Evolutionary conservation across 1,140 invertebrate genomes (phyloP).

Genomic region (Cephus cinctus): DNA sequence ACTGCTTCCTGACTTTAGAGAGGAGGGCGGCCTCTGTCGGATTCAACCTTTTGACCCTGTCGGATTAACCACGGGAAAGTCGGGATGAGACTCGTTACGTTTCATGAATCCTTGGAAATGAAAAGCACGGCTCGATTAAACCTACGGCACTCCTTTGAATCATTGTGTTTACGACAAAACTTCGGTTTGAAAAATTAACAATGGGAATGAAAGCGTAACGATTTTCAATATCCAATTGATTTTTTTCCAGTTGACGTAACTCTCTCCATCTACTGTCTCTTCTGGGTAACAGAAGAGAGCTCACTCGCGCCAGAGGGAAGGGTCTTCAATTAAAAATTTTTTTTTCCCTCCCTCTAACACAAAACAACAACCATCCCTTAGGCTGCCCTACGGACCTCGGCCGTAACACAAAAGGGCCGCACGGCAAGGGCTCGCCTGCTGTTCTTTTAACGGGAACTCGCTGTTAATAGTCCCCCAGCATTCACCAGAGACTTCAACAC

Average conservation of each 20-base stretch:
- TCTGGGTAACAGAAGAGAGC: too few relatives aligned
- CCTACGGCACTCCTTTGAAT: too few relatives aligned
- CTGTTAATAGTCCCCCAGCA: neutral
- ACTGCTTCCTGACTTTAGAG: too few relatives aligned
- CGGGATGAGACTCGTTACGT: too few relatives aligned
- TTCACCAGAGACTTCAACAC: neutral
- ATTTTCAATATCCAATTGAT: constrained; percentile 51
- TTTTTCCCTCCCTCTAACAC: constrained; percentile 14
- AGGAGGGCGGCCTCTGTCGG: too few relatives aligned
- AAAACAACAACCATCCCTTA: constrained; percentile 12
- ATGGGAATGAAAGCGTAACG: too few relatives aligned
- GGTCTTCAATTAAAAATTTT: constrained; percentile 48
- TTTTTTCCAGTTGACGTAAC: constrained; percentile 43
- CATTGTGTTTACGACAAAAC: too few relatives aligned
- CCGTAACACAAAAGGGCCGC: constrained; percentile 25
- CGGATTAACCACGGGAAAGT: too few relatives aligned
- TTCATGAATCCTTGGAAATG: too few relatives aligned
- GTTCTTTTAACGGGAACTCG: constrained; percentile 23
- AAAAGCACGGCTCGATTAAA: too few relatives aligned
- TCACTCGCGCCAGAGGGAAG: constrained; percentile 9
- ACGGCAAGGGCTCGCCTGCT: constrained; percentile 19
- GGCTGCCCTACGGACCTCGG: constrained; percentile 1
- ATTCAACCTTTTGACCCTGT: too few relatives aligned
- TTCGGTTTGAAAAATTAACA: too few relatives aligned
- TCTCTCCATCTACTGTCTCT: constrained; percentile 34